Percentiles rank a stretch among this genome's conserved stretches.
Conservation (phyloP, 2,113 vertebrate species). For the Malurus elegans region DNA sequence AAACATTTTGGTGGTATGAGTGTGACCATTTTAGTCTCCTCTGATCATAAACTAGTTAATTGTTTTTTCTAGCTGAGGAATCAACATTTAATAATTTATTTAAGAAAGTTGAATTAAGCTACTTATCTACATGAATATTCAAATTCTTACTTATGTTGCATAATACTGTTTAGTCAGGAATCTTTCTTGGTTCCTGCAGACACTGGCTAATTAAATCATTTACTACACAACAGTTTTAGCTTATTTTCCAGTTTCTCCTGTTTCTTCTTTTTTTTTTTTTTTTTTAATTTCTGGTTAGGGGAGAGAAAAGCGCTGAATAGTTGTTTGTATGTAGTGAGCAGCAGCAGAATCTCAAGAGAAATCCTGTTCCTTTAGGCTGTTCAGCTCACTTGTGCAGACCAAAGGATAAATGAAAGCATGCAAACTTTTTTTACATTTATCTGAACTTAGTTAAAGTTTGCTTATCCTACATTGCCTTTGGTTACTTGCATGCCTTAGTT, state of each 20-base stretch:
- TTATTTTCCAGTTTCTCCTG: conserved; percentile 9
- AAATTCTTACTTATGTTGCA: background rate
- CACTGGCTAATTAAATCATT: background rate
- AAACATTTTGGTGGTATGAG: background rate
- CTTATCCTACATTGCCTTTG: conserved; percentile 28
- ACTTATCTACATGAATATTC: background rate
- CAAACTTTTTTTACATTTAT: background rate
- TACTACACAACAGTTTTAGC: background rate
- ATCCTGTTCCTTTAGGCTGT: conserved; percentile 28
- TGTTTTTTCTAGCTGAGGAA: background rate
- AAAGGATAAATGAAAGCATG: conserved; percentile 20
- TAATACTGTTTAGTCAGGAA: background rate
- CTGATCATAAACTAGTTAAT: background rate
- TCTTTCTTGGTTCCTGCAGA: background rate
- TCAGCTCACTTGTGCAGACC: conserved; percentile 14
- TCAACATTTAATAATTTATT: background rate
- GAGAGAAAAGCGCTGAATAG: conserved; percentile 7
- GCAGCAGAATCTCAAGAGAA: conserved; percentile 16
- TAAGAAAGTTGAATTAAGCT: background rate
- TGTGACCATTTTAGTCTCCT: background rate
- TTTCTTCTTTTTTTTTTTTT: background rate
- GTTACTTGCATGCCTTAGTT: conserved; percentile 23
- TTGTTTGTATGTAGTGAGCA: background rate
- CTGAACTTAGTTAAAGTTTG: conserved; percentile 11
- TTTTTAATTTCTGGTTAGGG: background rate